Evolutionary conservation across 1,140 invertebrate genomes (phyloP), one percentile per base, ranked within the genome.

Genomic region (Halotydeus destructor): DNA sequence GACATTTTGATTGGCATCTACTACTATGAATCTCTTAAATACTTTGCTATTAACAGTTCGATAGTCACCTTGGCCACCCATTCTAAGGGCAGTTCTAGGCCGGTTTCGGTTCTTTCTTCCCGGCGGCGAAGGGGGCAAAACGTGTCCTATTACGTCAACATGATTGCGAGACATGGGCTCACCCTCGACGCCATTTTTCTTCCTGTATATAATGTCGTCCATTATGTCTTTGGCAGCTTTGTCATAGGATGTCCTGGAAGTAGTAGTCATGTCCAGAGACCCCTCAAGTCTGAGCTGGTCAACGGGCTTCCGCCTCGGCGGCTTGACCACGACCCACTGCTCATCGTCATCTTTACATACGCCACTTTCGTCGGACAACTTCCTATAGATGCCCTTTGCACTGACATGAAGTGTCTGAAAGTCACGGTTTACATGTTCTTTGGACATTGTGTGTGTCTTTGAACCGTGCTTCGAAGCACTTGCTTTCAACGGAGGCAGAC

Each of bases 231-330:
- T 18, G 16, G 41, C 41, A 22, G 41, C 40, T 11, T 11, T 27
- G 12, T 43, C 42, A 38, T 44, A 44, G 12, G 42, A 38, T 2
- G 42, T 49, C 22, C 31, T 45, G 19, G 38, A 52, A 9, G 60
- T 61, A 11, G 63, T 63, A 25, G 53, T 52, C 30, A 55, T 49
- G 23, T 61, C 59, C 53, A 65, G 60, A 5, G 54, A 54, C 2
- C 62, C 63, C 14, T 55, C 55, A 32, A 60, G 61, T 38, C 37
- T 44, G 4, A 49, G 54, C 55, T 47, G 50, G 36, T 47, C 55
- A 58, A 16, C 43, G 43, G 35, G 54, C 31, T 37, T 59, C 52
- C 19, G 52, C 49, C 32, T 53, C 40, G 36, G 58, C 51, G 25
- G 49, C 24, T 43, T 41, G 49, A 12, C 35, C 1, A 42, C 21